Evolutionary conservation across 2,113 vertebrate species (phyloP), one percentile per base, ranked within the genome.

Genomic region (Suricata suricatta): DNA sequence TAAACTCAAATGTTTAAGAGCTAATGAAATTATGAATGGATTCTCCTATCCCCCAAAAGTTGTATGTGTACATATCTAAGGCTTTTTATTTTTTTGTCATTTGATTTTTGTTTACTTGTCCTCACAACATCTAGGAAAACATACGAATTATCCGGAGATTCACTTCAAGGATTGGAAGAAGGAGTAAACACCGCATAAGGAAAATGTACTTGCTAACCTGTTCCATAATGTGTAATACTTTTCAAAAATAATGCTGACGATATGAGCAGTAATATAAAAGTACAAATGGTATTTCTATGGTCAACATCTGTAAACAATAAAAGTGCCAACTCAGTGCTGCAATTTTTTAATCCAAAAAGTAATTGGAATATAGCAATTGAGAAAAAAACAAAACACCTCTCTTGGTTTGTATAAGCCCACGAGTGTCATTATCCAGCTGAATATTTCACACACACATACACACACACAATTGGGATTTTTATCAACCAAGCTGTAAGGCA

Each of bases 401-500:
- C 50, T 84, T 21, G 90, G 83, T 66, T 92, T 57, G 92, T 95
- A 66, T 2, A 90, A 86, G 60, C 81, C 81, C 81, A 92, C 94
- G 95, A 92, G 95, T 98, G 96, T 95, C 94, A 97, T 88, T 72
- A 92, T 95, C 80, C 93, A 94, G 74, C 69, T 82, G 94, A 96
- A 72, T 85, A 90, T 82, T 96, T 96, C 92, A 84, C 13, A 90
- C 76, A 95, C 41, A 95, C 68, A 87, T 27, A 93, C 19, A 88
- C 66, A 66, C 47, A 57, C 44, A 76, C 80, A 96, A 93, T 97
- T 92, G 96, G 92, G 93, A 97, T 94, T 97, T 97, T 97, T 96
- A 96, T 97, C 96, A 97, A 94, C 80, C 90, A 98, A 96, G 95
- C 96, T 98, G 93, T 96, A 97, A 97, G 54, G 83, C 93, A 96